Conservation (phyloP, 2,888 invertebrate species). For the Leptinotarsa juncta region DNA sequence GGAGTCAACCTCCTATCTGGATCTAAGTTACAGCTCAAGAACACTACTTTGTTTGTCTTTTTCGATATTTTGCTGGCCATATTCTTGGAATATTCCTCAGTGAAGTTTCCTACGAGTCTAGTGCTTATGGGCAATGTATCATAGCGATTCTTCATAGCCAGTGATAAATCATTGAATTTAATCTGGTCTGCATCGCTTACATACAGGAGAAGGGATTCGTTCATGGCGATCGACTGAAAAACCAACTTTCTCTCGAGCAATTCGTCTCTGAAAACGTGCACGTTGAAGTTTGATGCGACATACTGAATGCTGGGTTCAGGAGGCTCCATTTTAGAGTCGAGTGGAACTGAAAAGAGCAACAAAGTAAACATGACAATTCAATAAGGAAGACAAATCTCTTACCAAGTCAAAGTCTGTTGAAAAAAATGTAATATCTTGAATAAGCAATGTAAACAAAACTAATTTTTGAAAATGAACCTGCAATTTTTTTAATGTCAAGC, state of each 20-base stretch:
- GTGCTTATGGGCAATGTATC: conserved; percentile 59
- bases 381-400: no score
- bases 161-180: conserved; percentile 61
- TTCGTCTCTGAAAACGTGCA: conserved; percentile 45
- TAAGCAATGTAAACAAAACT: no score
- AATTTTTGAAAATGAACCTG: no score
- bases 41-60: conserved; percentile 65
- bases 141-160: conserved; percentile 59
- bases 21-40: conserved; percentile 67
- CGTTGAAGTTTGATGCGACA: conserved; percentile 16
- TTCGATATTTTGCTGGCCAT: conserved; percentile 60
- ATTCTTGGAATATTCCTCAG: conserved; percentile 53
- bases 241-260: conserved; percentile 60
- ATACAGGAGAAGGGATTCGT: conserved; percentile 64
- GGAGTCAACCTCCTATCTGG: conserved; percentile 59
- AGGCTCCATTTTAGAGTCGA: background rate
- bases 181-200: conserved; percentile 63
- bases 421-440: no score
- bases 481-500: no score
- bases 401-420: no score
- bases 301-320: background rate
- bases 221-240: conserved; percentile 66
- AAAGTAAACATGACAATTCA: no score
- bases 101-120: conserved; percentile 61
- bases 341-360: no score